These are phyloP conservation scores for Malurus elegans DNA, from an alignment of 2,113 vertebrate genomes.

Conservation along the genomic window DNA sequence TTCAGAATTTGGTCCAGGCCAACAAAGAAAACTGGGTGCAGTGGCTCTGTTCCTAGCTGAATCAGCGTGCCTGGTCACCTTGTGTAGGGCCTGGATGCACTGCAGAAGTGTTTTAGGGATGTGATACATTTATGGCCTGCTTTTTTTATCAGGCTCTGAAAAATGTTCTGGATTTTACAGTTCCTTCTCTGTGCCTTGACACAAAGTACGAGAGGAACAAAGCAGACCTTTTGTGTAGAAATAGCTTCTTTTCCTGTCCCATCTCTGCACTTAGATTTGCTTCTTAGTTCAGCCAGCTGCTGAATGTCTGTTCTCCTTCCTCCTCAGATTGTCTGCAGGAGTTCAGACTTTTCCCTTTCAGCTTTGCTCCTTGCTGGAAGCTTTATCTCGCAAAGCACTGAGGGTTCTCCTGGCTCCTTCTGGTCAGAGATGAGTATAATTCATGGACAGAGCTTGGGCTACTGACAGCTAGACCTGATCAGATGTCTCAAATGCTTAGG, in stretches of 20 bases:
- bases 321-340: neutral
- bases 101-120: neutral
- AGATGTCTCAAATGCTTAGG: neutral
- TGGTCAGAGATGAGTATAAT: neutral
- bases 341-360: neutral
- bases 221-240: neutral
- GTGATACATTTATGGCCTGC: neutral
- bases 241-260: neutral
- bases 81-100: neutral
- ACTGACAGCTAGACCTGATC: neutral
- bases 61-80: neutral
- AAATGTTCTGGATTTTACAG: neutral
- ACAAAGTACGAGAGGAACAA: neutral
- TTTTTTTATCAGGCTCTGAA: neutral
- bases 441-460: neutral
- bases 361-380: neutral
- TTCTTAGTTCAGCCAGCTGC: neutral
- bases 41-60: neutral
- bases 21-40: neutral
- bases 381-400: neutral
- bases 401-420: neutral
- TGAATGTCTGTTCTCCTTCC: neutral
- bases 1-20: neutral
- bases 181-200: neutral
- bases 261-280: neutral